Conservation (phyloP, 2,113 vertebrate species). For the Myrmecophaga tridactyla region DNA sequence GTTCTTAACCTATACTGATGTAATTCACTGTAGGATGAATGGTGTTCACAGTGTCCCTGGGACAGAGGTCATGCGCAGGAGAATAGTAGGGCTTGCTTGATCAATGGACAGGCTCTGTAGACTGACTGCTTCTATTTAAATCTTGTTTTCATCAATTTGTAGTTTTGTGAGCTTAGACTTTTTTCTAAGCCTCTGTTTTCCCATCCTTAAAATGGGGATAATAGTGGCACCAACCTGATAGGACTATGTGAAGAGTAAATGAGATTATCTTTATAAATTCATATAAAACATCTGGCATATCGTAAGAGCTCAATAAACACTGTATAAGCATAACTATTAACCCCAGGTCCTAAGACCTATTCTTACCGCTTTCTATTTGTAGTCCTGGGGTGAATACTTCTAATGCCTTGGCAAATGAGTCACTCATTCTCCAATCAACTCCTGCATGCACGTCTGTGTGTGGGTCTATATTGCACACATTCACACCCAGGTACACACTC, state of each 20-base stretch:
- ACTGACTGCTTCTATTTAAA: neutral
- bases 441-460: neutral
- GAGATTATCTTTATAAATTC: neutral
- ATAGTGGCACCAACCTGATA: neutral
- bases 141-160: neutral
- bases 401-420: neutral
- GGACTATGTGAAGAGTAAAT: neutral
- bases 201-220: neutral
- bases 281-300: neutral
- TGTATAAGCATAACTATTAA: neutral
- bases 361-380: neutral
- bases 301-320: neutral
- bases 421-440: neutral
- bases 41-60: neutral
- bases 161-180: neutral
- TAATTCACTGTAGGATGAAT: neutral
- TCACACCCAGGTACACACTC: neutral
- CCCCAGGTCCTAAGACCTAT: neutral
- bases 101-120: neutral
- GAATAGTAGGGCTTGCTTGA: neutral
- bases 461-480: neutral
- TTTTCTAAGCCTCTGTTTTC: neutral
- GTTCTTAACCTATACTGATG: neutral
- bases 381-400: neutral
- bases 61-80: neutral